Evolutionary conservation across 2,888 invertebrate genomes (phyloP).

Genomic region (Troides aeacus): DNA sequence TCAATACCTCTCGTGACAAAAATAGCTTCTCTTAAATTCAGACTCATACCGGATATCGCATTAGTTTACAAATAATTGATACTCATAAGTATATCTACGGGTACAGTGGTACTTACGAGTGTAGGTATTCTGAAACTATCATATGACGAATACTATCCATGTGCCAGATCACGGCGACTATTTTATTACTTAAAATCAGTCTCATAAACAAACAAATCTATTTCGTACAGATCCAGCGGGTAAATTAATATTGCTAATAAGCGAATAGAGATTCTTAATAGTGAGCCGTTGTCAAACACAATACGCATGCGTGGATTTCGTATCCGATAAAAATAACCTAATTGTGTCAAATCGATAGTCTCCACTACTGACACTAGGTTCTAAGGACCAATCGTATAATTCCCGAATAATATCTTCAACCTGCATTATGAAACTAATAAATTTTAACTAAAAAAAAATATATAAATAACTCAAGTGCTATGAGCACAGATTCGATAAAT

Average conservation of each 20-base stretch:
- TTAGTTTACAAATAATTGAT: slow-evolving; percentile 69
- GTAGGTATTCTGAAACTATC: not conserved
- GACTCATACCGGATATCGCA: slow-evolving; percentile 55
- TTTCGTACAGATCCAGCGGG: slow-evolving; percentile 2
- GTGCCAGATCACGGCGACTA: slow-evolving; percentile 55
- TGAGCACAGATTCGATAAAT: slow-evolving; percentile 9
- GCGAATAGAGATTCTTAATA: no score
- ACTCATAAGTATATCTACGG: slow-evolving; percentile 31
- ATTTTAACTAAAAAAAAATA: slow-evolving; percentile 63
- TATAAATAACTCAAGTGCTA: slow-evolving; percentile 23
- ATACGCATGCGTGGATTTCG: not conserved
- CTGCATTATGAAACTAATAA: slow-evolving; percentile 53
- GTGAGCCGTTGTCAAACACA: no score
- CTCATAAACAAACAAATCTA: slow-evolving; percentile 66
- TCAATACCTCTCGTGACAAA: slow-evolving; percentile 65
- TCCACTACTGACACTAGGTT: slow-evolving; percentile 45
- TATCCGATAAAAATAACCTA: slow-evolving; percentile 2
- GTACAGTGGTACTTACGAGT: not conserved
- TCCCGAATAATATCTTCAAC: not conserved
- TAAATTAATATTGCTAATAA: no score
- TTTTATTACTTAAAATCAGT: slow-evolving; percentile 73
- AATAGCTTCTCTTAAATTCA: slow-evolving; percentile 70
- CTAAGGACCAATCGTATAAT: slow-evolving; percentile 19
- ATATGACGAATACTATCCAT: not conserved
- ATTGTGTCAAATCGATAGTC: slow-evolving; percentile 33